These are phyloP conservation scores for Bos taurus DNA, from an alignment of 2,113 vertebrate genomes.

Conservation along the genomic window DNA sequence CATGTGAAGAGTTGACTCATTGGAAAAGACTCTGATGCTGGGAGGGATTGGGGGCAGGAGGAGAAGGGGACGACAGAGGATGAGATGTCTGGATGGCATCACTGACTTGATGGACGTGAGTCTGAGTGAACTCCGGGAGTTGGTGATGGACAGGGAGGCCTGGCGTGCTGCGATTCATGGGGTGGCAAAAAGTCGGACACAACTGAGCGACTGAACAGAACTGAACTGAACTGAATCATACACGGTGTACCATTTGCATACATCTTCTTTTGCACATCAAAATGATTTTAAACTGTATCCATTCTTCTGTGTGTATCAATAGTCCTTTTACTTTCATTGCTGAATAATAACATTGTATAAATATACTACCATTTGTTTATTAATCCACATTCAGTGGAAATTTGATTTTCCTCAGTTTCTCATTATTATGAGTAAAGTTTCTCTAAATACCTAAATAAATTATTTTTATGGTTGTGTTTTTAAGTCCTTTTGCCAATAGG, in stretches of 20 bases:
- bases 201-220: too few relatives aligned
- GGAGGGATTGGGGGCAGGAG: too few relatives aligned
- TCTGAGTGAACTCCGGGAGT: too few relatives aligned
- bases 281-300: not conserved
- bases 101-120: too few relatives aligned
- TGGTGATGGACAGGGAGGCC: too few relatives aligned
- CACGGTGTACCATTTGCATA: not conserved
- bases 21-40: too few relatives aligned
- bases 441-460: not conserved
- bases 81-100: too few relatives aligned
- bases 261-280: not conserved
- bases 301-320: not conserved
- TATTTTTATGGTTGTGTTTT: not conserved
- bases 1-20: too few relatives aligned
- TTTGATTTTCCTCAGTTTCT: not conserved
- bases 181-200: too few relatives aligned
- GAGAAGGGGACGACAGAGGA: too few relatives aligned
- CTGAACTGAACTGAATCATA: not conserved
- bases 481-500: not conserved
- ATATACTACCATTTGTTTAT: not conserved
- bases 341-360: not conserved
- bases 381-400: not conserved
- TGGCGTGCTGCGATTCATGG: too few relatives aligned
- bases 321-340: not conserved
- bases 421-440: not conserved